These are phyloP conservation scores for Pseudoips prasinana DNA, from an alignment of 2,888 invertebrate genomes.

Conservation along the genomic window DNA sequence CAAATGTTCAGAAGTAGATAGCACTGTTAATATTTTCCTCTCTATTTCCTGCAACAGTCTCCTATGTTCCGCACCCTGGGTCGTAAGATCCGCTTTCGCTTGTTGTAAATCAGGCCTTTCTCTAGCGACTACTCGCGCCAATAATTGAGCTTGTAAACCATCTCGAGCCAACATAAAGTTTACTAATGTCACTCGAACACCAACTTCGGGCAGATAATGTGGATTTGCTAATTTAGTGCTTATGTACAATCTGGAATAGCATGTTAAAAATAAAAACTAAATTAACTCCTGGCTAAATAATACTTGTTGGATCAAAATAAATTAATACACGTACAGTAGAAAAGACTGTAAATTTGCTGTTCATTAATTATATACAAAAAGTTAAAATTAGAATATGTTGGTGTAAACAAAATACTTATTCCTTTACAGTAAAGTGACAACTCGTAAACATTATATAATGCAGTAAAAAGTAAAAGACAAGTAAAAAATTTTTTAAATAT, in stretches of 20 bases:
- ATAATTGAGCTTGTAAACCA: conserved; percentile 93
- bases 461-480: too few species aligned
- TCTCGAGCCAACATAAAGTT: conserved; percentile 96
- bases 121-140: conserved; percentile 94
- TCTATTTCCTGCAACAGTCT: conserved; percentile 93
- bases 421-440: too few species aligned
- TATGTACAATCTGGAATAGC: conserved; percentile 90
- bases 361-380: too few species aligned
- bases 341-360: too few species aligned
- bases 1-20: conserved; percentile 75
- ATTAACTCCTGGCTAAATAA: too few species aligned
- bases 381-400: too few species aligned
- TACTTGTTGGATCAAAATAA: too few species aligned
- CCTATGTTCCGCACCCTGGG: conserved; percentile 93
- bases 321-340: too few species aligned
- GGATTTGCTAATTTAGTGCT: conserved; percentile 97
- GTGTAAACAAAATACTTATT: too few species aligned
- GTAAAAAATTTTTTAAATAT: too few species aligned
- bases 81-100: conserved; percentile 92
- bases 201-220: conserved; percentile 96
- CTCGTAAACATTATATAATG: too few species aligned
- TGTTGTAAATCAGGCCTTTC: conserved; percentile 96
- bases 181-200: conserved; percentile 93
- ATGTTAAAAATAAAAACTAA: too few species aligned
- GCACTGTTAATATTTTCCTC: conserved; percentile 89